Base-by-base conservation (phyloP, 92 coral and sea anemone genomes). In the Galaxea fascicularis region DNA sequence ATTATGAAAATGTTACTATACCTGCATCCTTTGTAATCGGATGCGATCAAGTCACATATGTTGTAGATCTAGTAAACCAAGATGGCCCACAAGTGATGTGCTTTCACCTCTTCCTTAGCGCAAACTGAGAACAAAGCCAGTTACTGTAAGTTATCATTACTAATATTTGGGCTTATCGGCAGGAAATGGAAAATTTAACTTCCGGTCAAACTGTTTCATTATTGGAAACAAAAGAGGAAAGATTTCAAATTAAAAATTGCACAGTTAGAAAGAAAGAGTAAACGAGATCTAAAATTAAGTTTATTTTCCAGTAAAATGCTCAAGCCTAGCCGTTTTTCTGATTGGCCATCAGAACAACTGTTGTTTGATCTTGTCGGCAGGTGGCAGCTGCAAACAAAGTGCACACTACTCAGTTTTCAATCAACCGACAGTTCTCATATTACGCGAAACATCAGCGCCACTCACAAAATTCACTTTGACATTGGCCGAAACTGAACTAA, bases 341-440 rank as follows among this genome's bases (percentile, higher is more conserved):
- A 76, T 76, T 76, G 80, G 80, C 15, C 80, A 76, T 8, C 1
- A 7, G 25, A 35, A n/a, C 27, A 31, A 41, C 17, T 59, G 14
- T 30, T 76, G 22, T 21, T 21, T 76, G 46, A 76, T 31, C 0
- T 7, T 14, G 30, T 35, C 14, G 8, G 52, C 27, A 24, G 14
- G 15, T 73, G 4, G 35, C 12, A 5, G 27, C 17, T 44, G n/a
- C 4, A 16, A 13, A 57, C 18, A 74, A 29, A 53, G 29, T 51
- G 64, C n/a, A n/a, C n/a, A n/a, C 44, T 30, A 52, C 63, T 73
- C 46, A n/a, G n/a, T 24, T 12, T 21, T 58, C 52, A 76, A 20
- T 75, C 41, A 6, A 35, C 2, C 41, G 41, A 35, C 2, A 35
- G 41, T 30, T 18, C 53, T 35, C 24, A 31, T 30, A n/a, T 57